These are phyloP conservation scores for Xenopus tropicalis DNA, from an alignment of 2,113 vertebrate genomes.

Conservation along the genomic window UCB_Xtro_10.0 CM004444.2:7112001-7112500, in stretches of 20 bases:
- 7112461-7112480: conserved; percentile 70
- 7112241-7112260: conserved; percentile 69
- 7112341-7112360: conserved; percentile 85
- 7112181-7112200: conserved; percentile 47
- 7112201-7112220: conserved; percentile 60
- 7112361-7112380: conserved; percentile 95
- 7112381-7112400: conserved; percentile 79
- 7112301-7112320: conserved; percentile 64
- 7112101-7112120: conserved; percentile 65
- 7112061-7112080: conserved; percentile 90
- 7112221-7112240: conserved; percentile 69
- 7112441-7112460: conserved; percentile 52
- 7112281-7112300: conserved; percentile 61
- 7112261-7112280: conserved; percentile 51
- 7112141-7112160: conserved; percentile 47
- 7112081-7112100: conserved; percentile 83
- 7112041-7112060: conserved; percentile 76
- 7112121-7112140: conserved; percentile 46
- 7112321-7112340: conserved; percentile 88
- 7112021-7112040: conserved; percentile 83
- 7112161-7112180: conserved; percentile 63
- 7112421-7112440: conserved; percentile 51
- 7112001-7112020: conserved; percentile 84
- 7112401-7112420: conserved; percentile 69
- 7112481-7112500: conserved; percentile 76